These are phyloP conservation scores for Ernsta delagoae DNA, from an alignment of 2,888 invertebrate species.

Conservation along the genomic window DNA sequence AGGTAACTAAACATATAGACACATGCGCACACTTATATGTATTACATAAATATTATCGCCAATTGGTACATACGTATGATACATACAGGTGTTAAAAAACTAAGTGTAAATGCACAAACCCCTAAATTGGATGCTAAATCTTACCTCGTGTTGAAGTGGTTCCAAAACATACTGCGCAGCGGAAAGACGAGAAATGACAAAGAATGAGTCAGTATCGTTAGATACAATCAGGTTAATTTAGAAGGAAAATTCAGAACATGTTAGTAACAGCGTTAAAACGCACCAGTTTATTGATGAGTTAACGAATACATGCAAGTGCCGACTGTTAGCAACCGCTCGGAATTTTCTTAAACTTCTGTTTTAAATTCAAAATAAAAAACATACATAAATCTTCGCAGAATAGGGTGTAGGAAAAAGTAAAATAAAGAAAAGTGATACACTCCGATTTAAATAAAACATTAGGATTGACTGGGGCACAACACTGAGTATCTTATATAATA, in stretches of 20 bases:
- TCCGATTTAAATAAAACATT: conserved; percentile 78
- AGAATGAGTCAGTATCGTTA: conserved; percentile 76
- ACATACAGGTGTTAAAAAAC: conserved; percentile 40
- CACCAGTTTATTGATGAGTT: conserved; percentile 44
- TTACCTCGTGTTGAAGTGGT: conserved; percentile 99
- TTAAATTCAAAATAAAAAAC: conserved; percentile 12
- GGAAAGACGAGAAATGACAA: conserved; percentile 89
- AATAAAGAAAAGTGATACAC: conserved; percentile 70
- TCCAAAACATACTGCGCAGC: conserved; percentile 99
- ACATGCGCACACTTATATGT: conserved; percentile 58
- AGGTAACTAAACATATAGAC: conserved; percentile 53
- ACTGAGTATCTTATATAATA: conserved; percentile 86
- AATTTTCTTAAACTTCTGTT: conserved; percentile 29
- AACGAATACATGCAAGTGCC: conserved; percentile 72
- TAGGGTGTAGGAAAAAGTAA: conserved; percentile 44
- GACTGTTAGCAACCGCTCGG: conserved; percentile 46
- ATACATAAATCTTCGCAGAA: conserved; percentile 7
- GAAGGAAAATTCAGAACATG: conserved; percentile 54
- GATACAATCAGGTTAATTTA: conserved; percentile 67
- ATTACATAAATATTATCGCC: conserved; percentile 48
- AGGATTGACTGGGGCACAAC: conserved; percentile 92
- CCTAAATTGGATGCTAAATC: conserved; percentile 77
- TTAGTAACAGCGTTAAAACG: conserved; percentile 51
- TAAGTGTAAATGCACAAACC: conserved; percentile 53
- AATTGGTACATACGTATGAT: conserved; percentile 43